Percentiles rank a stretch among this genome's conserved stretches.
phyloP scores from a whole-genome alignment of 1,140 invertebrate genomes.

The Drosophila ambigua region DNA sequence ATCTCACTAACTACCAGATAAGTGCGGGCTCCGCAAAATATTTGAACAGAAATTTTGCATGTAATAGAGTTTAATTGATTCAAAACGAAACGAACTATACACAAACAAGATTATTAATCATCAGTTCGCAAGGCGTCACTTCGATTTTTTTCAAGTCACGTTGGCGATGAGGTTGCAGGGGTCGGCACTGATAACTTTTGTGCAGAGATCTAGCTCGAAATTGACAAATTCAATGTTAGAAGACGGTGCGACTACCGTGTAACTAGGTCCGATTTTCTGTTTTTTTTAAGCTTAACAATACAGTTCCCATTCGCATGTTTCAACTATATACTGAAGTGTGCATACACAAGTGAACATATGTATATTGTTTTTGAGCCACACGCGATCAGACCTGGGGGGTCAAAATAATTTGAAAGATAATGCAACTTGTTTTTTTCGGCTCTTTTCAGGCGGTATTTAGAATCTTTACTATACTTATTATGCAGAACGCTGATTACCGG shows the following conservation, averaged over 20 bases:
- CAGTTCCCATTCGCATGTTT: too few relatives aligned
- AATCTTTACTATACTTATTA: constrained; percentile 46
- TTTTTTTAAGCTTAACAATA: too few relatives aligned
- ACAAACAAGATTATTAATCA: constrained; percentile 29
- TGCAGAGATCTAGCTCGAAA: constrained; percentile 19
- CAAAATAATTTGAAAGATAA: constrained; percentile 67
- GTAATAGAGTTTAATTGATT: constrained; percentile 48
- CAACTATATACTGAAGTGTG: too few relatives aligned
- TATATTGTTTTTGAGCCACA: constrained; percentile 28
- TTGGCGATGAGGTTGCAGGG: constrained; percentile 14
- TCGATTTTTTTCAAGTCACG: constrained; percentile 36
- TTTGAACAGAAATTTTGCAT: constrained; percentile 42
- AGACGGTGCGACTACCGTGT: too few relatives aligned
- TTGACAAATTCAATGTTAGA: not conserved
- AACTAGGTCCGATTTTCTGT: too few relatives aligned
- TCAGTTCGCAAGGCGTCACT: constrained; percentile 7
- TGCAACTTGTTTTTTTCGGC: constrained; percentile 58
- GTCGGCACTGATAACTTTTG: constrained; percentile 39
- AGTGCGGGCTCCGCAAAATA: not conserved
- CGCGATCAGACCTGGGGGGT: constrained; percentile 52
- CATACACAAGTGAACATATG: not conserved
- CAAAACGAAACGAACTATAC: constrained; percentile 13
- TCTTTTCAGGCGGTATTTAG: constrained; percentile 49
- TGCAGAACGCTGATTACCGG: constrained; percentile 62
- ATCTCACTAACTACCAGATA: not conserved